Evolutionary conservation across 1,140 invertebrate genomes (phyloP).

Genomic region (Oedothorax gibbosus): DNA sequence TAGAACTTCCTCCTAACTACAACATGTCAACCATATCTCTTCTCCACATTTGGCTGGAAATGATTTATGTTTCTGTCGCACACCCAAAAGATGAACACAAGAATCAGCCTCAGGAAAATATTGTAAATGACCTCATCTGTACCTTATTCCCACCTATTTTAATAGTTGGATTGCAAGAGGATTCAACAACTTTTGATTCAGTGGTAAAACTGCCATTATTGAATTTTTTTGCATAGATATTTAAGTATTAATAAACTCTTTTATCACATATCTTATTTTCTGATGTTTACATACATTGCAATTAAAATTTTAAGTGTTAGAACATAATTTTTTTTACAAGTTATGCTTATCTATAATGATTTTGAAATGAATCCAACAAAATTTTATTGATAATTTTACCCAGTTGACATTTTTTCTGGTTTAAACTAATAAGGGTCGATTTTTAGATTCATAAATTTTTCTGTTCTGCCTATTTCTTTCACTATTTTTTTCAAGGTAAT

Average conservation of each 20-base stretch:
- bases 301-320: neutral
- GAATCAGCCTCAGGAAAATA: conserved; percentile 12
- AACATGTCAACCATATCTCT: conserved; percentile 53
- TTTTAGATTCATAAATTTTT: no score
- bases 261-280: neutral
- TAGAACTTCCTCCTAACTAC: conserved; percentile 19
- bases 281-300: no score
- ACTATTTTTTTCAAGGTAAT: no score
- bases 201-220: neutral
- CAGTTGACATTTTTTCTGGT: no score
- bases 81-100: conserved; percentile 42
- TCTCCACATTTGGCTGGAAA: conserved; percentile 62
- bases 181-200: conserved; percentile 60
- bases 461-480: no score
- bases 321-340: neutral
- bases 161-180: conserved; percentile 69
- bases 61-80: conserved; percentile 60
- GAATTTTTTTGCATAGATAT: no score
- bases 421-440: no score
- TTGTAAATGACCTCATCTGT: conserved; percentile 44
- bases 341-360: neutral
- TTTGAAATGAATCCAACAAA: neutral
- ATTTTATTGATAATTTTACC: neutral
- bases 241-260: neutral
- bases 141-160: conserved; percentile 68